These are phyloP conservation scores for Erebia epiphron DNA, from an alignment of 2,888 invertebrate species.

Conservation along the genomic window DNA sequence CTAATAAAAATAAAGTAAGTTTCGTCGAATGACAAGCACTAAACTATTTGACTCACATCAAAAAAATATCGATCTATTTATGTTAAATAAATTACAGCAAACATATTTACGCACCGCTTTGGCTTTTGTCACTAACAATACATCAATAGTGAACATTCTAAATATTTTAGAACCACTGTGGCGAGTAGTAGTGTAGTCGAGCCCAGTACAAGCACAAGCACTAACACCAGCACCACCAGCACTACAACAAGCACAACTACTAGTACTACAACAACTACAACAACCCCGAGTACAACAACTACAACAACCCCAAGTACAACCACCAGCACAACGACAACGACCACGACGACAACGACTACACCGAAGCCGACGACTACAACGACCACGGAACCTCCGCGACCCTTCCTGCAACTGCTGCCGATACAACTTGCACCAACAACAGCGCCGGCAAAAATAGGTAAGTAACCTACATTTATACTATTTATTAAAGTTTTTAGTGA, in stretches of 20 bases:
- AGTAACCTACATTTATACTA: conserved; percentile 43
- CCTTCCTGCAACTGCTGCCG: conserved; percentile 74
- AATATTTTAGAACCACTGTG: conserved; percentile 51
- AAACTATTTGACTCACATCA: no score
- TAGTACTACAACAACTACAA: conserved; percentile 59
- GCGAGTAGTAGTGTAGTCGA: conserved; percentile 55
- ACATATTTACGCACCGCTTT: conserved; percentile 18
- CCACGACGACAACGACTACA: conserved; percentile 53
- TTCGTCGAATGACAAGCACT: no score
- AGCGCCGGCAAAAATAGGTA: conserved; percentile 61
- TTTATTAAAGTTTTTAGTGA: neutral
- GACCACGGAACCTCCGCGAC: conserved; percentile 55
- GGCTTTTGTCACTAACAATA: conserved; percentile 34
- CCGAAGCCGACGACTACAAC: conserved; percentile 57
- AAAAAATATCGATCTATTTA: neutral
- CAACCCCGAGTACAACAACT: conserved; percentile 70
- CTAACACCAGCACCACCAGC: conserved; percentile 49
- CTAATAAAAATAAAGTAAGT: no score
- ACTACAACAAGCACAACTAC: conserved; percentile 58
- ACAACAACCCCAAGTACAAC: conserved; percentile 71
- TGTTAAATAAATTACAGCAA: neutral
- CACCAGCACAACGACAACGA: conserved; percentile 64
- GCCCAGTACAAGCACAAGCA: conserved; percentile 57
- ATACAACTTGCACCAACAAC: conserved; percentile 59
- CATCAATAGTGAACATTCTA: conserved; percentile 31